Percentiles rank a stretch among this genome's conserved stretches.
Conservation (phyloP, 2,113 vertebrate genomes). For the Apodemus speciosus region DNA sequence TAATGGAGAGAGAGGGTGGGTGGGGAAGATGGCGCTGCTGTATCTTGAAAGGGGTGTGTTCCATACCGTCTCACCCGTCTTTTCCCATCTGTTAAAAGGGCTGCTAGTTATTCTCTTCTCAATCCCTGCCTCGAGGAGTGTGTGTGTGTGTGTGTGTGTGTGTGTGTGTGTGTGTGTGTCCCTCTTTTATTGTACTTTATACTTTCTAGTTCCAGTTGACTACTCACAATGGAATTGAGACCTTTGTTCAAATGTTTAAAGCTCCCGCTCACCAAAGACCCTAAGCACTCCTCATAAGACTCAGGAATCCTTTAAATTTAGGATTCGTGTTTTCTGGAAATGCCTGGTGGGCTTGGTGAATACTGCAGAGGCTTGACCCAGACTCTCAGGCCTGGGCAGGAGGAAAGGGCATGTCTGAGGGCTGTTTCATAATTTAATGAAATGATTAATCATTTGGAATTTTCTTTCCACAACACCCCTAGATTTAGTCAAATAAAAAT, state of each 20-base stretch:
- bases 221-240: slow-evolving; percentile 31
- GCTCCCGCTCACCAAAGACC: not conserved
- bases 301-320: not conserved
- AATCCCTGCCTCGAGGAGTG: too few species aligned
- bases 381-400: not conserved
- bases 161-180: not conserved
- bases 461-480: too few species aligned
- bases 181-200: not conserved
- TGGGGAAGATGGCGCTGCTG: not conserved
- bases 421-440: not conserved
- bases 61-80: not conserved
- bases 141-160: not conserved
- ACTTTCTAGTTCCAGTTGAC: not conserved
- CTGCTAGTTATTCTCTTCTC: not conserved
- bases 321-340: not conserved
- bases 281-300: not conserved
- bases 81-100: not conserved
- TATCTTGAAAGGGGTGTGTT: not conserved
- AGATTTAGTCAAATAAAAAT: not conserved
- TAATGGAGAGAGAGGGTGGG: not conserved
- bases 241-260: not conserved
- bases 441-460: not conserved
- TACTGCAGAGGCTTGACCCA: not conserved
- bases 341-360: not conserved
- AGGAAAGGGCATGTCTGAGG: not conserved